Base-by-base conservation (phyloP, 2,113 vertebrate species). In the Brevimyrus niger region DNA sequence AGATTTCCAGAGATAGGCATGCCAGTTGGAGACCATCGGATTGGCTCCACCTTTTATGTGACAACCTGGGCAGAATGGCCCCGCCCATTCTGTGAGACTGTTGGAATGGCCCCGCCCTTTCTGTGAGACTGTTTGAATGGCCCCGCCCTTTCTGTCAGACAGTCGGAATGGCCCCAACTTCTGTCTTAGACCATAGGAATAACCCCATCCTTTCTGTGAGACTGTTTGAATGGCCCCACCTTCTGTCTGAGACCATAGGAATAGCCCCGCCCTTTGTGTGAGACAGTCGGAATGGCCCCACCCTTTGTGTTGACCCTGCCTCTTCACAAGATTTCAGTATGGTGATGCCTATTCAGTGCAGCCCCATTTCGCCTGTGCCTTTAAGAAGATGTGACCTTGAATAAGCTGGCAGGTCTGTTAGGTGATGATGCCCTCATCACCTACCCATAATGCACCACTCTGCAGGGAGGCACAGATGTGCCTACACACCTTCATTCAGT, bases 201-300 rank as follows among this genome's bases (percentile, higher is more conserved):
- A 1, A 2, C n/a, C 58, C 9, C 8, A 0, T 31, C 31, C 69
- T 17, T 35, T 31, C 0, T 38, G 69, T 76, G 10, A 38, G 31
- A 76, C 31, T 4, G 0, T 35, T 1, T 0, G 69, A 38, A 73
- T n/a, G 21, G 21, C 55, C 21, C 53, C 53, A 0, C 9, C 65
- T 11, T 35, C 4, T 35, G 65, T 76, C 0, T 73, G 11, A 17
- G 31, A 38, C 15, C 0, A 0, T 38, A 0, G 0, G 31, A 19
- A 76, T 65, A 1, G 21, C 55, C 58, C 23, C 2, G 2, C 31
- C 31, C 31, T 35, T 35, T 31, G 0, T 17, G 69, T 38, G 10
- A 38, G 69, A 76, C 31, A 0, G 2, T 38, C 1, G 1, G 69
- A 38, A 42, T 27, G 61, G 61, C n/a, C n/a, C 61, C 27, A 0